Base-by-base conservation (phyloP, 2,113 vertebrate species). In the Hypocryptadius cinnamomeus region DNA sequence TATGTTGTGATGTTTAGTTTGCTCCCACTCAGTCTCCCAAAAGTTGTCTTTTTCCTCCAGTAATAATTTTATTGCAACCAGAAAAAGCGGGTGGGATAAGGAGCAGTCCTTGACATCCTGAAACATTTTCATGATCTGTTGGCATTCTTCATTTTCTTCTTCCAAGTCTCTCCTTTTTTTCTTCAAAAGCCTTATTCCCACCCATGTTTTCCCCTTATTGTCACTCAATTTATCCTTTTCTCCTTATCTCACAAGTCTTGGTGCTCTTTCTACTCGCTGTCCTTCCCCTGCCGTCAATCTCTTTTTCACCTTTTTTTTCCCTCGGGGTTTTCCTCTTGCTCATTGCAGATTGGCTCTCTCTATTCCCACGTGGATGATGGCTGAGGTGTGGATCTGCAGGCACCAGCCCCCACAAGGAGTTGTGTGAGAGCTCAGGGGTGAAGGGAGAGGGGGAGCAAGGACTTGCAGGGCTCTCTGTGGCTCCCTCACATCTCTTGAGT, bases 11-110 rank as follows among this genome's bases (percentile, higher is more conserved):
- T 4, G 3, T 61, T 63, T 54, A 39, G 13, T 51, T 80, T 74
- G 3, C 10, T 79, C 13, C 25, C 31, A 21, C 13, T 63, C 7
- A 14, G 6, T 39, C 27, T 74, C 8, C 11, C 7, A n/a, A 63
- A 18, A 6, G 2, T 30, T 68, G 8, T 23, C 2, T 30, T 85
- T 77, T 85, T 54, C 17, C 5, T 79, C 8, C 24, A 31, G 10
- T 39, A 83, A 30, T 16, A 44, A 65, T 8, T 57, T 50, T 13
- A 13, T 37, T 40, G 30, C 48, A 47, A n/a, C 3, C 9, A 35
- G 31, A 35, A 45, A 33, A 42, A 18, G 0, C 0, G 0, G 8
- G 1, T 13, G 5, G 6, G 5, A 11, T 47, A 28, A 65, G 24
- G 31, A 76, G 60, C 33, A 27, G 4, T n/a, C 37, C 79, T 85